Evolutionary conservation across 2,888 invertebrate genomes (phyloP).

Genomic region (Orgyia antiqua): DNA sequence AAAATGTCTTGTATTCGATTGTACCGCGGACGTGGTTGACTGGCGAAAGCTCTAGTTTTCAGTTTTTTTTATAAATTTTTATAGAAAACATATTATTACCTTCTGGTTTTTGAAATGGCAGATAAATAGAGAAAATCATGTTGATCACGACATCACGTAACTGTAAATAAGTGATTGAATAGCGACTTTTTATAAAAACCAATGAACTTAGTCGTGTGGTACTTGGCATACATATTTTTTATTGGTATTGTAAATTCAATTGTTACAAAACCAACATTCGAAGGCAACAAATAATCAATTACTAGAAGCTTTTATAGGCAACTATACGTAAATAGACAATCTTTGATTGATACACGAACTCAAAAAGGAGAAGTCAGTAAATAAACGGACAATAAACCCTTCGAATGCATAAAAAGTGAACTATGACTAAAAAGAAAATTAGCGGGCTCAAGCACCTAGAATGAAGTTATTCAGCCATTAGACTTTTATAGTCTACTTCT

Average conservation of each 20-base stretch:
- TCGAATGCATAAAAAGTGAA: no score
- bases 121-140: slow-evolving; percentile 6
- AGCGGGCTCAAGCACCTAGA: no score
- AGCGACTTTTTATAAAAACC: not conserved
- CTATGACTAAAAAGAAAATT: no score
- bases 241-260: not conserved
- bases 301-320: no score
- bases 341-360: no score
- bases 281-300: not conserved
- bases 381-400: no score
- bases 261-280: not conserved
- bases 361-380: no score
- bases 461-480: no score
- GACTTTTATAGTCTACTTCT: no score
- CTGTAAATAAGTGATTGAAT: not conserved
- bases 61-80: slow-evolving; percentile 11
- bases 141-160: slow-evolving; percentile 2
- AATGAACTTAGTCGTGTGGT: not conserved
- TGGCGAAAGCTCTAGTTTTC: slow-evolving; percentile 14
- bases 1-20: slow-evolving; percentile 6
- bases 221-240: not conserved
- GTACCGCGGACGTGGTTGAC: slow-evolving; percentile 10
- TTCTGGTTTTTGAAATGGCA: slow-evolving; percentile 4
- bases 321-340: no score
- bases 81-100: slow-evolving; percentile 5